Evolutionary conservation across 2,888 invertebrate species (phyloP), one percentile per base, ranked within the genome.

Genomic region (Oegoconia quadripuncta): DNA sequence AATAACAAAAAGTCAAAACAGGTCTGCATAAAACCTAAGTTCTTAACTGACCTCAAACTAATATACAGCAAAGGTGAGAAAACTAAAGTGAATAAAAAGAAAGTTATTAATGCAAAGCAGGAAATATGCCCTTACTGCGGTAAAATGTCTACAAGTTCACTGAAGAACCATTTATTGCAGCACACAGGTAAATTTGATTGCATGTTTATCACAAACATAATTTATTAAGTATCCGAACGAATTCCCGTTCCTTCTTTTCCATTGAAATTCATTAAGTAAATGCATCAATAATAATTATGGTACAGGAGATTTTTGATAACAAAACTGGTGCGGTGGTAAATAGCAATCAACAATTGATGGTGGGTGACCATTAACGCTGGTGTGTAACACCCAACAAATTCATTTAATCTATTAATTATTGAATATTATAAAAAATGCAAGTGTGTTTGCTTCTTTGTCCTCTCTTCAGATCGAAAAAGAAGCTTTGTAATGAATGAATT

Each of bases 101-200:
- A 39, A 13, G 37, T 30, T 26, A 37, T 42, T 11, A 34, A 37
- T 32, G 27, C 11, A 26, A 37, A 30, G 34, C 18, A 1, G 41
- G 36, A 28, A 46, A 57, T 81, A 37, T 81, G 81, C 40, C 68
- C 74, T 9, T 55, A 67, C 34, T 80, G 81, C 59, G 81, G 80
- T 2, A 74, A 65, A 53, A 38, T 71, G 42, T 50, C 48, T 3
- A 52, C 33, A 23, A 14, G n/a, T n/a, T n/a, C 42, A 11, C 20
- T 78, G n/a, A 59, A 61, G 34, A 3, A 3, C n/a, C 80, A 80
- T 46, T 43, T 73, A 18, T 41, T 65, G 15, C 15, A 38, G 31
- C 80, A 80, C 44, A 61, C 53, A 52, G 67, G 69, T 75, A 60
- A 14, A 17, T 29, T 31, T n/a, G n/a, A n/a, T n/a, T n/a, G n/a